A percentile compares a stretch with the other conserved stretches of the same genome.
phyloP scores from a whole-genome alignment of 30 jellyfish, hydroid and myxozoan species.

The Hydractinia echinata region DNA sequence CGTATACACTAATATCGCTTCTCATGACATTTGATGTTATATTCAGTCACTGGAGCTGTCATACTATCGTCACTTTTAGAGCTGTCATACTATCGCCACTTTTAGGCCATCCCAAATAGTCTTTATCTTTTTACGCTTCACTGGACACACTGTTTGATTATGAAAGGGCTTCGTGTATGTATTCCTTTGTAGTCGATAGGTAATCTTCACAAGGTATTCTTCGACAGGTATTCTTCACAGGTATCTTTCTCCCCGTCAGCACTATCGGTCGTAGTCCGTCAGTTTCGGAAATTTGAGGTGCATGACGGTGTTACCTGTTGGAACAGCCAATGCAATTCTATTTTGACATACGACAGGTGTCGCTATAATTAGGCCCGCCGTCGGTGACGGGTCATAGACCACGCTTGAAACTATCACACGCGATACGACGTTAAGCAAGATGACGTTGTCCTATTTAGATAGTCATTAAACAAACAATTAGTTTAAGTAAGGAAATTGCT shows the following conservation, averaged over 20 bases:
- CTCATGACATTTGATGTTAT: no score
- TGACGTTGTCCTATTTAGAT: constrained; percentile 20
- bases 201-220: no score
- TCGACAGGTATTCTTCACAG: no score
- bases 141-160: no score
- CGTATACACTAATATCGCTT: no score
- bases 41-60: no score
- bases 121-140: no score
- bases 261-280: constrained; percentile 24
- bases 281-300: constrained; percentile 32
- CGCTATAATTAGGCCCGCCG: constrained; percentile 10
- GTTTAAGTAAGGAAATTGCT: neutral
- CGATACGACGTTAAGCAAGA: constrained; percentile 19
- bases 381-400: constrained; percentile 17
- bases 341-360: constrained; percentile 38
- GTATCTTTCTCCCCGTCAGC: neutral
- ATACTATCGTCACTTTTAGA: no score
- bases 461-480: neutral
- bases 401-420: neutral
- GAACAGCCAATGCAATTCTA: constrained; percentile 26
- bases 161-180: no score
- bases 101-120: no score
- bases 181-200: no score
- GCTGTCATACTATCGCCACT: no score
- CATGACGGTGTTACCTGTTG: constrained; percentile 11